Evolutionary conservation across 2,888 invertebrate genomes (phyloP), one percentile per base, ranked within the genome.

Genomic region (Cenopis cana): DNA sequence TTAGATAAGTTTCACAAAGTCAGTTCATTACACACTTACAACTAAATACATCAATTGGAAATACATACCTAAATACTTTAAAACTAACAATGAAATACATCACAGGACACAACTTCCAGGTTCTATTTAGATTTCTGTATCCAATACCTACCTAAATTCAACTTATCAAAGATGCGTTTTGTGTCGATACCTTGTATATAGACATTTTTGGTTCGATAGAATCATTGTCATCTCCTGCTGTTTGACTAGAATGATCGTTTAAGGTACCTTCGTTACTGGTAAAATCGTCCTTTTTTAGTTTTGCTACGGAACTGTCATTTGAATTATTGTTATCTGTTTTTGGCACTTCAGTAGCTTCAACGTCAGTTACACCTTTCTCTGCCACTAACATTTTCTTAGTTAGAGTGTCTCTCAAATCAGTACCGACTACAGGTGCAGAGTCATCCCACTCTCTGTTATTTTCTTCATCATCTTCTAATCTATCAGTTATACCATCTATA

Each of bases 101-200:
- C 46, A 5, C 12, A 14, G n/a, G n/a, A n/a, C 12, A 46, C 6
- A n/a, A 12, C 12, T 6, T n/a, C 6, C n/a, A 1, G 41, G 6
- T 14, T n/a, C 8, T 41, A 41, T 41, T 14, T 41, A 29, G 17
- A 33, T 11, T 50, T 14, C 18, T 12, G 50, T 50, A 38, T 14
- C 6, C n/a, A 50, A 46, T 0, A 24, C 1, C 4, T 24, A 24
- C 24, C 1, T 4, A 1, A 24, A 24, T 24, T 24, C 64, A 71
- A 9, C 17, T 71, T 49, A 71, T 56, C 29, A 71, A 49, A 8
- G 71, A 66, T 5, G 71, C 71, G 29, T 24, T 67, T 55, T 71
- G 71, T 6, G 49, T 59, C 0, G 66, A n/a, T 4, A 71, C 38
- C 18, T 56, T 66, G 24, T 71, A 71, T 49, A 71, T 24, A 17